Evolutionary conservation across 1,140 invertebrate species (phyloP).

Genomic region (Lithobius niger): DNA sequence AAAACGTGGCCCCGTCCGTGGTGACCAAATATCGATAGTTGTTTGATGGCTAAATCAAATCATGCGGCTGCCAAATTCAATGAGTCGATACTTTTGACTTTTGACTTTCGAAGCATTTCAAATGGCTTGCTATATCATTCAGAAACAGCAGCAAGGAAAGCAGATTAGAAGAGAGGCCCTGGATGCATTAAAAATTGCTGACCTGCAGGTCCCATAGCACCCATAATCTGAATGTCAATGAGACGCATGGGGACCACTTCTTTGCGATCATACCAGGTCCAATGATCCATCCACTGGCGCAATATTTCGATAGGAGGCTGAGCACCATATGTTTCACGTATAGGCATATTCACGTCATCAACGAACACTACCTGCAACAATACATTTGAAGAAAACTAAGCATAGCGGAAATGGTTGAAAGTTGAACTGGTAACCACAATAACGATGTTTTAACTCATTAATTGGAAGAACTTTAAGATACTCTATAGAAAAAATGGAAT

Average conservation of each 20-base stretch:
- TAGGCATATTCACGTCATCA: slow-evolving; percentile 87
- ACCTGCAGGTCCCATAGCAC: slow-evolving; percentile 71
- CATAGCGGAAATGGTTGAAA: neutral
- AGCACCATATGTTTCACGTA: slow-evolving; percentile 71
- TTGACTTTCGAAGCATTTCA: neutral
- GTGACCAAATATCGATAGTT: no score
- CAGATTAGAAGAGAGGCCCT: neutral
- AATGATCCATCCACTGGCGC: slow-evolving; percentile 78
- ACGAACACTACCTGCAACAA: slow-evolving; percentile 67
- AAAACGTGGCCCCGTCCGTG: no score
- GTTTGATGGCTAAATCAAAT: neutral
- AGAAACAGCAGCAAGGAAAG: neutral
- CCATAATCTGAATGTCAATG: slow-evolving; percentile 74
- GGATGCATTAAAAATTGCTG: neutral
- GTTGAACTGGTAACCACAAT: no score
- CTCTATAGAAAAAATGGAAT: no score
- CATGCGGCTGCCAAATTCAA: neutral
- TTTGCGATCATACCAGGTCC: slow-evolving; percentile 85
- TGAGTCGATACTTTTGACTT: neutral
- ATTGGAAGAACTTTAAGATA: no score
- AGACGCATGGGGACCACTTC: slow-evolving; percentile 69
- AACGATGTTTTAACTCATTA: no score
- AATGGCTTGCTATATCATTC: neutral
- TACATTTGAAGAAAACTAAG: neutral
- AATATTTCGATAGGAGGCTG: slow-evolving; percentile 85